Percentiles rank a stretch among this genome's conserved stretches.
These are phyloP conservation scores for Muntiacus muntjak DNA, from an alignment of 2,113 vertebrate genomes.

Conservation along the genomic window DNA sequence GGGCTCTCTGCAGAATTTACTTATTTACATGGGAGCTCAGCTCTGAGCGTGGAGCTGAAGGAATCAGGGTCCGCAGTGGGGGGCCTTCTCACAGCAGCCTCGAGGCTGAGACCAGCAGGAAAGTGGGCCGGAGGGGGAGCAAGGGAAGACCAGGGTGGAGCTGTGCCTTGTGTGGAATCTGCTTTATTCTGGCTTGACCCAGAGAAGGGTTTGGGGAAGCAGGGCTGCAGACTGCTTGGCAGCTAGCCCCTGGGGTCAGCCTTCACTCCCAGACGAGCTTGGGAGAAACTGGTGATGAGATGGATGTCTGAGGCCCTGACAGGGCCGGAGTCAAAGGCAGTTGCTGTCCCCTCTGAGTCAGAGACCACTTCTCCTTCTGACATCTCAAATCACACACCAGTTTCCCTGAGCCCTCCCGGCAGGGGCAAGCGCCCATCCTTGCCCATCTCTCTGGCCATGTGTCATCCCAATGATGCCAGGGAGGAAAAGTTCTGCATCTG, in stretches of 20 bases:
- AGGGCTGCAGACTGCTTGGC: not conserved
- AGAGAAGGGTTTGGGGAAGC: not conserved
- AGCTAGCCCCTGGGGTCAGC: not conserved
- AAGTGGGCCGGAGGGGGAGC: not conserved
- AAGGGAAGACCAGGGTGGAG: not conserved
- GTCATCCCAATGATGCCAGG: slow-evolving; percentile 72
- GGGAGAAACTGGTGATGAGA: not conserved
- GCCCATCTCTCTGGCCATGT: slow-evolving; percentile 47
- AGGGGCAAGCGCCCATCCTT: slow-evolving; percentile 21
- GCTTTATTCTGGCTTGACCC: not conserved
- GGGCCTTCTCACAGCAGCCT: not conserved
- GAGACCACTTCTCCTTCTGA: slow-evolving; percentile 67
- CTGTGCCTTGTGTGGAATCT: rapidly evolving
- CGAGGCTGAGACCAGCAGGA: not conserved
- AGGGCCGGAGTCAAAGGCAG: not conserved
- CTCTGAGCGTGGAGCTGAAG: not conserved
- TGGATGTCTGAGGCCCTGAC: not conserved
- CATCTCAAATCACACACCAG: slow-evolving; percentile 42
- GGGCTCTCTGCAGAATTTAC: not conserved
- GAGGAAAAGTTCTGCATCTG: slow-evolving; percentile 69
- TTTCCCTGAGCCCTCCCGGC: slow-evolving; percentile 59
- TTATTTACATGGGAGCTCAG: not conserved
- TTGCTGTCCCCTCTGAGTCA: slow-evolving; percentile 23
- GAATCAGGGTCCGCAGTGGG: not conserved
- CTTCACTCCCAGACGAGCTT: rapidly evolving